These are phyloP conservation scores for Notodonta ziczac DNA, from an alignment of 2,888 invertebrate genomes.

Conservation along the genomic window DNA sequence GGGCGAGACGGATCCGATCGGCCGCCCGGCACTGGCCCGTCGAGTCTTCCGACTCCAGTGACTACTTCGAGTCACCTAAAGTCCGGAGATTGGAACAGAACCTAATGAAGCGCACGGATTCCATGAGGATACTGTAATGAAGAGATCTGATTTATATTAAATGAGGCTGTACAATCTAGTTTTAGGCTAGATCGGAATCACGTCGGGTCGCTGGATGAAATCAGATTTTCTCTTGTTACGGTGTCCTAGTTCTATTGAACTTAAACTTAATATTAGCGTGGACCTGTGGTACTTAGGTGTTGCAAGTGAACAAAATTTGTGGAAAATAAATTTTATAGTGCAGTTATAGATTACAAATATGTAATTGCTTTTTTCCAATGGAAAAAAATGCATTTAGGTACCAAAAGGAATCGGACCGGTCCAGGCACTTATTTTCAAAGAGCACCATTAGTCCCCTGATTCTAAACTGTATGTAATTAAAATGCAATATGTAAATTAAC, in stretches of 20 bases:
- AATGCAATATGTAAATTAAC: constrained; percentile 6
- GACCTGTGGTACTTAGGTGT: no score
- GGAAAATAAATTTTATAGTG: no score
- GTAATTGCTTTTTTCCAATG: not conserved
- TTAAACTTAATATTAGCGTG: not conserved
- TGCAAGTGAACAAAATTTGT: no score
- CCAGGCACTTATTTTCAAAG: not conserved
- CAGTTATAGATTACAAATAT: not conserved
- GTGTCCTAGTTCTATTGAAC: not conserved
- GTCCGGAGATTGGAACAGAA: constrained; percentile 65
- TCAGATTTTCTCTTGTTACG: not conserved
- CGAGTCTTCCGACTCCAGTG: constrained; percentile 76
- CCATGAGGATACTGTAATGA: constrained; percentile 75
- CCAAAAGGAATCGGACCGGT: not conserved
- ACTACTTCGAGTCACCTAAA: constrained; percentile 63
- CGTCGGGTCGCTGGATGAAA: constrained; percentile 33
- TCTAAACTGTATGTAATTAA: not conserved
- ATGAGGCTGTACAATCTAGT: constrained; percentile 67
- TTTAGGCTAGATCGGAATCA: constrained; percentile 48
- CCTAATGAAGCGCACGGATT: constrained; percentile 75
- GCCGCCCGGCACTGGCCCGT: constrained; percentile 56
- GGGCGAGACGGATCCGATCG: constrained; percentile 60
- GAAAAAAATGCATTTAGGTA: not conserved
- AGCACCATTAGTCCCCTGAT: not conserved
- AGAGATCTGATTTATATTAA: constrained; percentile 50